Evolutionary conservation across 2,113 vertebrate genomes (phyloP), one percentile per base, ranked within the genome.

Genomic region (Spea multiplicata): DNA sequence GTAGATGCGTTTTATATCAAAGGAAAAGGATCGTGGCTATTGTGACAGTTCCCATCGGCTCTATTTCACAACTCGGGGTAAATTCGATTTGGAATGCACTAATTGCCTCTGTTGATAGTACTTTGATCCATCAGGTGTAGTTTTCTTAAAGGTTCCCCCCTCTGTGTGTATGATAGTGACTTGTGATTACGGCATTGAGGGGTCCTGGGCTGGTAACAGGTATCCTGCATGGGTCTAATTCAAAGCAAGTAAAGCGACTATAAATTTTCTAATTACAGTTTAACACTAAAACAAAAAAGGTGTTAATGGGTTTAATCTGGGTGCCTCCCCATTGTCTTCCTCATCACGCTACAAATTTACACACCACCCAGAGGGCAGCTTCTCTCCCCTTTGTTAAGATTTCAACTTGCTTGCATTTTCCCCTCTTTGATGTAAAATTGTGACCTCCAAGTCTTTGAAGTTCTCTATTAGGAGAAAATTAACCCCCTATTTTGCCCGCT

Each of bases 391-490:
- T 88, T 91, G 88, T 89, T 88, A 85, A 86, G 82, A 90, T 89
- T 89, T 89, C 90, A 90, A 89, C 91, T 90, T 87, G 81, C 86
- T 82, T 89, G 86, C 84, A 86, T 87, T 87, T 65, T 88, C 84
- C 86, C 81, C 86, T 72, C 88, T 95, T 88, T 94, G 90, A 93
- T 91, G 91, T 91, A 89, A 91, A 90, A 91, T 86, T 89, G 89
- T 88, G 89, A 89, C 90, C 88, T 85, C 88, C 81, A 86, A 85
- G 87, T 86, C 89, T 94, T 91, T 93, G 92, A 92, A 93, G 92
- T 92, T 86, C 88, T 88, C 88, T 92, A 93, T 94, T 92, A 93
- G 93, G 84, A 90, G 87, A 86, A 88, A 91, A 90, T 89, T 84
- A 86, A 92, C 82, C 84, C 84, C 83, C 87, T 85, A 82, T 86